Evolutionary conservation across 2,888 invertebrate genomes (phyloP), one percentile per base, ranked within the genome.

Genomic region (Alviniconcha strummeri): DNA sequence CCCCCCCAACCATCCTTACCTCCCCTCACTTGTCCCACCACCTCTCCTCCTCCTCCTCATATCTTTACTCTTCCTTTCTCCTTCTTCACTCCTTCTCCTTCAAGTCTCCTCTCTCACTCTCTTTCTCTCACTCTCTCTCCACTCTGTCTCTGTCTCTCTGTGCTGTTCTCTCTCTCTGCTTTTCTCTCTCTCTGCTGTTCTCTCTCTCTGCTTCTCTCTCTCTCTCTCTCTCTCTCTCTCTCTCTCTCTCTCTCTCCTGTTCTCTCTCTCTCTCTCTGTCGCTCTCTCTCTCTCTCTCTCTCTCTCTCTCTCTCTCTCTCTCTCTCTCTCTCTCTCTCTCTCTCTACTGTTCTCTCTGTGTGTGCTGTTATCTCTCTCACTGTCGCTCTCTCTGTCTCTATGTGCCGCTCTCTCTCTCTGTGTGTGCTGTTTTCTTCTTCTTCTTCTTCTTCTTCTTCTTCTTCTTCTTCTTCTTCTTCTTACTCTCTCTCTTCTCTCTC

Each of bases 31-130:
- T 76, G 8, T 76, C 52, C 76, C 7, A 36, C 76, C 7, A 36
- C 76, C 36, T 76, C 76, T 78, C n/a, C 78, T n/a, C 17, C 69
- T 69, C n/a, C n/a, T 69, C 69, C 17, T n/a, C 69, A 6, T 15
- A 13, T 69, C 17, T 17, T n/a, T 69, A 11, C n/a, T 69, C 5
- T 69, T 69, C n/a, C 64, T 64, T n/a, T 69, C 69, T 15, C n/a
- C n/a, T n/a, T 69, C 69, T n/a, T n/a, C n/a, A 9, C 15, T 4
- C 67, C 57, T 56, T 69, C 36, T 15, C 67, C 67, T 67, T 80
- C 69, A 36, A 36, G 60, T 69, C 69, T 69, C 17, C 69, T 69
- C 17, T 17, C 15, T 69, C 69, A 11, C n/a, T 17, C n/a, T 15
- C 69, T 69, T 4, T 69, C n/a, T n/a, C 69, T 69, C n/a, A 1